A percentile compares a stretch with the other conserved stretches of the same genome.
Conservation (phyloP, 1,140 invertebrate genomes). For the Scaptomyza montana region DNA sequence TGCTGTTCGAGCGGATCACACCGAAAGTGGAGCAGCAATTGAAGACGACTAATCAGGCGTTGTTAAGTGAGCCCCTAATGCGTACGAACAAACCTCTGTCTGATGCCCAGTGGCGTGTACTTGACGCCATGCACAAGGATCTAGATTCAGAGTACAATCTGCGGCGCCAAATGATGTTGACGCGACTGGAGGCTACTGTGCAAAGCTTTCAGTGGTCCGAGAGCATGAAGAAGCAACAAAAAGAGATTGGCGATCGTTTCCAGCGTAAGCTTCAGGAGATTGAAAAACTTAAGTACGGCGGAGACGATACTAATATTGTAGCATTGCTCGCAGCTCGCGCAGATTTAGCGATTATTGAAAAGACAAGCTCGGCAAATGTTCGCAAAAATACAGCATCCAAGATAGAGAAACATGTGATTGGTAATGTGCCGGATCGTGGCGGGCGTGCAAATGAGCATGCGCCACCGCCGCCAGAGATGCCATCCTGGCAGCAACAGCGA, state of each 20-base stretch:
- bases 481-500: conserved; percentile 89
- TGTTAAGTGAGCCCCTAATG: conserved; percentile 91
- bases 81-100: conserved; percentile 87
- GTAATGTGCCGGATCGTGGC: conserved; percentile 93
- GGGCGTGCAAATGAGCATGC: conserved; percentile 94
- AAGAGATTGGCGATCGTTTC: conserved; percentile 89
- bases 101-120: conserved; percentile 91
- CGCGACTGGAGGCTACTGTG: conserved; percentile 96
- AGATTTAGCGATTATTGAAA: conserved; percentile 92
- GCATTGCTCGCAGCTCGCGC: conserved; percentile 92
- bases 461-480: conserved; percentile 97
- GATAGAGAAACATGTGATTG: conserved; percentile 95
- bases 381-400: conserved; percentile 91
- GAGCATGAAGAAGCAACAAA: conserved; percentile 88
- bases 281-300: conserved; percentile 72
- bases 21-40: conserved; percentile 89
- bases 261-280: conserved; percentile 88
- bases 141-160: conserved; percentile 92
- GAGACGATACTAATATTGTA: conserved; percentile 88
- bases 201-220: conserved; percentile 98
- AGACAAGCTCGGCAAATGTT: conserved; percentile 92
- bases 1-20: conserved; percentile 91
- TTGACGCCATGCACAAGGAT: conserved; percentile 89
- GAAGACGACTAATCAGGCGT: conserved; percentile 85
- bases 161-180: conserved; percentile 93